These are phyloP conservation scores for Chionomys nivalis DNA, from an alignment of 2,113 vertebrate species.

Conservation along the genomic window DNA sequence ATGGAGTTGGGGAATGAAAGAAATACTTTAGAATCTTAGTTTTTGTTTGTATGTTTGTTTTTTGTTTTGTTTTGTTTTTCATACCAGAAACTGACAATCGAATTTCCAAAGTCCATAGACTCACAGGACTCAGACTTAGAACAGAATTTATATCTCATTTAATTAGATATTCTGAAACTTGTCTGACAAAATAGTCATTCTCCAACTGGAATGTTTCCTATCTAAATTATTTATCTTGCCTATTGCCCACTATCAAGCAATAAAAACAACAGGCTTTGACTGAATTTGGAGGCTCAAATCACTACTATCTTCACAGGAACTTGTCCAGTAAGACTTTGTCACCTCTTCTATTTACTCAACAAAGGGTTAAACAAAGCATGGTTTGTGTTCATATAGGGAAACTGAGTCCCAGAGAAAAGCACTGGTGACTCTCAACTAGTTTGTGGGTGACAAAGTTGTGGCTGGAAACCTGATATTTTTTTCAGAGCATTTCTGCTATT, in stretches of 20 bases:
- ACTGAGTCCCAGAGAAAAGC: neutral
- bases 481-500: neutral
- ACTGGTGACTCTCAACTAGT: neutral
- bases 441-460: neutral
- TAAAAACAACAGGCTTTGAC: neutral
- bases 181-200: neutral
- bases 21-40: slow-evolving; percentile 11
- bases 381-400: neutral
- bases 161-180: neutral
- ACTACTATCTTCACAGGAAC: neutral
- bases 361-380: neutral
- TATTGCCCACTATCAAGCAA: neutral
- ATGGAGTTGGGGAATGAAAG: slow-evolving; percentile 29
- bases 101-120: slow-evolving; percentile 12
- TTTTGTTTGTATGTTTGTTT: neutral
- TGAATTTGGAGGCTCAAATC: neutral
- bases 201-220: neutral
- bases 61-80: neutral
- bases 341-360: neutral
- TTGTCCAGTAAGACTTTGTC: neutral
- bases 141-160: neutral
- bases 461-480: neutral
- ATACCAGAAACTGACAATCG: neutral
- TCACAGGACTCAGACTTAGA: neutral
- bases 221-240: neutral